Percentiles rank a stretch among this genome's conserved stretches.
These are phyloP conservation scores for Drosophila demipolita DNA, from an alignment of 2,888 invertebrate species.

Conservation along the genomic window DNA sequence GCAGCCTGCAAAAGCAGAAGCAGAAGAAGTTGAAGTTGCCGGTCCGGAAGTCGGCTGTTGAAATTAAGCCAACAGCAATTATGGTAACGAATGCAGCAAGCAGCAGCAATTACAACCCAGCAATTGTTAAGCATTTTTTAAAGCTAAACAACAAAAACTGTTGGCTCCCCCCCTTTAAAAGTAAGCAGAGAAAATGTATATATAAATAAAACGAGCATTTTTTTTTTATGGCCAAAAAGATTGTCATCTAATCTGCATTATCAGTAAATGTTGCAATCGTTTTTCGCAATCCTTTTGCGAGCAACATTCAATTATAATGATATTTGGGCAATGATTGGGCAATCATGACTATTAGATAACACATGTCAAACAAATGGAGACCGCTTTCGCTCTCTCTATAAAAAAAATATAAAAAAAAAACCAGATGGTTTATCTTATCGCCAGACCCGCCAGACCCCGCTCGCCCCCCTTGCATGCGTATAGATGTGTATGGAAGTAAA, in stretches of 20 bases:
- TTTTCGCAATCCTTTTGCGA: constrained; percentile 31
- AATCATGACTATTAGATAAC: constrained; percentile 72
- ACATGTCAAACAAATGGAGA: constrained; percentile 68
- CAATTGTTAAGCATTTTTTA: constrained; percentile 53
- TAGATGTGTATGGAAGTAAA: neutral
- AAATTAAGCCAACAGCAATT: constrained; percentile 78
- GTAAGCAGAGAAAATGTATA: no score
- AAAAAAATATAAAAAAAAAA: constrained; percentile 1
- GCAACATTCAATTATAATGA: constrained; percentile 66
- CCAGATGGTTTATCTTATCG: constrained; percentile 67
- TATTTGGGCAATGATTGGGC: constrained; percentile 70
- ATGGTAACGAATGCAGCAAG: constrained; percentile 75
- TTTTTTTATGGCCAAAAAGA: neutral
- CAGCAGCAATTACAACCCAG: constrained; percentile 70
- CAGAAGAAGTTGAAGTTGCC: constrained; percentile 66
- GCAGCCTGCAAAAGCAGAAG: constrained; percentile 20
- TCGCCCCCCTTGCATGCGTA: neutral
- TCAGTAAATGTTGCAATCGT: constrained; percentile 5
- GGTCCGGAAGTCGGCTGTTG: constrained; percentile 74
- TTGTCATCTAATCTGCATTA: neutral
- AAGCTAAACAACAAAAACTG: constrained; percentile 34
- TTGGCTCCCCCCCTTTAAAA: neutral
- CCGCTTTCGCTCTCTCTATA: constrained; percentile 7
- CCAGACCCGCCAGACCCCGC: constrained; percentile 21
- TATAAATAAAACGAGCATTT: neutral